These are phyloP conservation scores for Incurvaria masculella DNA, from an alignment of 2,888 invertebrate species.

Conservation along the genomic window DNA sequence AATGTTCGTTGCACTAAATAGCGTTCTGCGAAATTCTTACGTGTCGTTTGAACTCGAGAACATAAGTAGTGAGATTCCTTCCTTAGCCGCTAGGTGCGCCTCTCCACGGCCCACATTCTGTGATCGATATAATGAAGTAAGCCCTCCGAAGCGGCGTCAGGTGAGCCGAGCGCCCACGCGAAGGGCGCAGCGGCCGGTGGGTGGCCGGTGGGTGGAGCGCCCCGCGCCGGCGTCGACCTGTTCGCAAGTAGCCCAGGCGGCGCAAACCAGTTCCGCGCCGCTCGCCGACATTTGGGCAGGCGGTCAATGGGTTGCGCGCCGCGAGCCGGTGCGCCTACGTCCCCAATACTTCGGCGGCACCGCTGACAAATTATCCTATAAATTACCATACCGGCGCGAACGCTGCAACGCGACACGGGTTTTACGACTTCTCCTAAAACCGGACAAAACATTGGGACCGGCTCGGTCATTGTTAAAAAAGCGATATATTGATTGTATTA, in stretches of 20 bases:
- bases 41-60: too few relatives aligned
- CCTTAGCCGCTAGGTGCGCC: too few relatives aligned
- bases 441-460: too few relatives aligned
- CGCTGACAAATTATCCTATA: not conserved
- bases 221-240: not conserved
- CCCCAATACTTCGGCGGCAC: not conserved
- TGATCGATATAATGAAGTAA: too few relatives aligned
- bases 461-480: too few relatives aligned
- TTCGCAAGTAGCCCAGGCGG: conserved; percentile 3
- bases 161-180: conserved; percentile 9
- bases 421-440: too few relatives aligned
- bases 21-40: too few relatives aligned
- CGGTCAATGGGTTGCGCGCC: conserved; percentile 26
- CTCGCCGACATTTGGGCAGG: conserved; percentile 25
- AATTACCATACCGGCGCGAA: not conserved
- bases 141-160: too few relatives aligned
- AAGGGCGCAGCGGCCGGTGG: conserved; percentile 15
- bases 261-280: conserved; percentile 21
- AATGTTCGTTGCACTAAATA: too few relatives aligned
- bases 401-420: not conserved
- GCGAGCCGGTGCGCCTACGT: conserved; percentile 10
- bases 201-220: conserved; percentile 15
- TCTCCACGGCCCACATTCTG: too few relatives aligned
- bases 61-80: too few relatives aligned
- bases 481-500: too few relatives aligned